These are phyloP conservation scores for Python bivittatus DNA, from an alignment of 2,113 vertebrate species.

Conservation along the genomic window DNA sequence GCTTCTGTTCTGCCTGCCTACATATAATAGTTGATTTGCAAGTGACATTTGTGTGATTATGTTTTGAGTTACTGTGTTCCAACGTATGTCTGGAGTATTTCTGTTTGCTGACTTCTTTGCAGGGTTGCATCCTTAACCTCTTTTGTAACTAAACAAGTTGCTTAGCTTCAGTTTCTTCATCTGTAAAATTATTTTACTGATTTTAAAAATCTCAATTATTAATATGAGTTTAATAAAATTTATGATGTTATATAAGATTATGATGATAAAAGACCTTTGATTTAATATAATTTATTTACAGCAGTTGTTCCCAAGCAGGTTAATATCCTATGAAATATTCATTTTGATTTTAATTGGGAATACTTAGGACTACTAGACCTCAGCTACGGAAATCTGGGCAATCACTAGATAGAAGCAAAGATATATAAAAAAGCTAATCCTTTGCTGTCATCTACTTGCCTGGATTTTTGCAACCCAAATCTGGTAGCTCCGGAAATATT, in stretches of 20 bases:
- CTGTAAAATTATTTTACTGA: not conserved
- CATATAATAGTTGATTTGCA: not conserved
- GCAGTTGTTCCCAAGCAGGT: not conserved
- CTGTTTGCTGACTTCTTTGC: not conserved
- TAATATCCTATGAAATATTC: not conserved
- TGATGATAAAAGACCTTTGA: not conserved
- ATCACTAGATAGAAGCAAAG: not conserved
- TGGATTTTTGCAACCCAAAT: not conserved
- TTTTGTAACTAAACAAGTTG: not conserved
- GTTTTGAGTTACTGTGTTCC: conserved; percentile 14
- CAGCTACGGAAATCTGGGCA: not conserved
- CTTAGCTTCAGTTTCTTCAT: not conserved
- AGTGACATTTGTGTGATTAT: conserved; percentile 8
- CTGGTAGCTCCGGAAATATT: not conserved
- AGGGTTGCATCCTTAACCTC: not conserved
- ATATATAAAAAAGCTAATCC: not conserved
- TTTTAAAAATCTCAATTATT: not conserved
- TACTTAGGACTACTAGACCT: not conserved
- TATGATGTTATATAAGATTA: not conserved
- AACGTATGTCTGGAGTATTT: conserved; percentile 22
- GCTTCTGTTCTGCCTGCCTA: conserved; percentile 11
- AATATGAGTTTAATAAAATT: not conserved
- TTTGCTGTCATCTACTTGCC: not conserved
- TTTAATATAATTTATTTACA: not conserved
- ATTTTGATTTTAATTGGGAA: not conserved